These are phyloP conservation scores for Platysternon megacephalum DNA, from an alignment of 2,113 vertebrate genomes.

Conservation along the genomic window DNA sequence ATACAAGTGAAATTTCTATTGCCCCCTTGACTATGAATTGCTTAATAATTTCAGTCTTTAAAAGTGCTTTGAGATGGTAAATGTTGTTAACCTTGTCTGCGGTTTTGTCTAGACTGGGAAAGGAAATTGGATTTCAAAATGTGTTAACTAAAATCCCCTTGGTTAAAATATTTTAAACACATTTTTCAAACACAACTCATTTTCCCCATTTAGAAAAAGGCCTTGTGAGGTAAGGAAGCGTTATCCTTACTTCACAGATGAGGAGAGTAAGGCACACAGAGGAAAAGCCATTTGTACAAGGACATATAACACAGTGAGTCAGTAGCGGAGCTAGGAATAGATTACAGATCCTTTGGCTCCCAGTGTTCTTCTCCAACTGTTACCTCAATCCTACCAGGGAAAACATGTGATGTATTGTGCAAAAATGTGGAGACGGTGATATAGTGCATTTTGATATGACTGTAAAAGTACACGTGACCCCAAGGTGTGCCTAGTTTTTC, in stretches of 20 bases:
- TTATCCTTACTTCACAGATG: not conserved
- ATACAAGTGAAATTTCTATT: not conserved
- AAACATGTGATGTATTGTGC: no score
- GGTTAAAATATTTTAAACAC: not conserved
- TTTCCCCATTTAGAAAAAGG: not conserved
- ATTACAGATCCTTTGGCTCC: not conserved
- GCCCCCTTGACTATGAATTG: not conserved
- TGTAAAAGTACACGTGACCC: not conserved
- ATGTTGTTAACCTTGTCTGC: not conserved
- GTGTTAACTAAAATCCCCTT: not conserved
- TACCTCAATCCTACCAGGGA: no score
- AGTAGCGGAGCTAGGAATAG: not conserved
- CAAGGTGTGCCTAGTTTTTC: not conserved
- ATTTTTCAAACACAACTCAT: not conserved
- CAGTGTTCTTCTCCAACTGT: not conserved
- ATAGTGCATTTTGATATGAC: not conserved
- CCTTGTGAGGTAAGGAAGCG: not conserved
- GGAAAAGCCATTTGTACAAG: not conserved
- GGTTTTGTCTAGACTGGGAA: not conserved
- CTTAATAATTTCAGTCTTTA: not conserved
- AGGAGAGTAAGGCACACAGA: not conserved
- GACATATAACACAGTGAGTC: not conserved
- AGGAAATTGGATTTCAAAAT: fast-evolving
- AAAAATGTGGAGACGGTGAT: not conserved
- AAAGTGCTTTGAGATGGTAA: not conserved